Evolutionary conservation across 1,140 invertebrate genomes (phyloP).

Genomic region (Hypothenemus hampei): DNA sequence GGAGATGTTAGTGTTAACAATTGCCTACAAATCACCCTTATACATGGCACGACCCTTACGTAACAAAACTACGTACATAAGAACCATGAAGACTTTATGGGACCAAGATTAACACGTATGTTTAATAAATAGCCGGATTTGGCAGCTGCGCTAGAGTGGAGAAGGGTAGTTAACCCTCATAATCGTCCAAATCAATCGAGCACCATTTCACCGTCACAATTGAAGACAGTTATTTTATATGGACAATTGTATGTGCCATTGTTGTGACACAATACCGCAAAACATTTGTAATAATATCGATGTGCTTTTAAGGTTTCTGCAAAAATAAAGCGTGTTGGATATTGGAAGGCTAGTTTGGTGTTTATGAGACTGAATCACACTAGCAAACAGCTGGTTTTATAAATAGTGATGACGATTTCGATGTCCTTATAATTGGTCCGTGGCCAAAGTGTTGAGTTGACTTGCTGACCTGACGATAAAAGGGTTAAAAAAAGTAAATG

Average conservation of each 20-base stretch:
- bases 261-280: constrained; percentile 37
- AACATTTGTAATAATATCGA: constrained; percentile 40
- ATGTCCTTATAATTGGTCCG: too few relatives aligned
- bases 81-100: constrained; percentile 28
- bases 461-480: too few relatives aligned
- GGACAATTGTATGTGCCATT: constrained; percentile 23
- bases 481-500: too few relatives aligned
- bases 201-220: not conserved
- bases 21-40: constrained; percentile 35
- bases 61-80: constrained; percentile 26
- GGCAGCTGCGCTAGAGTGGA: constrained; percentile 36
- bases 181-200: constrained; percentile 10
- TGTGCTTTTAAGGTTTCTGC: constrained; percentile 38
- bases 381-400: too few relatives aligned
- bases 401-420: too few relatives aligned
- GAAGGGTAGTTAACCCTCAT: constrained; percentile 34
- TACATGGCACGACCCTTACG: constrained; percentile 19
- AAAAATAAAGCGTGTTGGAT: constrained; percentile 27
- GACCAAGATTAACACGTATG: constrained; percentile 42
- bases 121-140: constrained; percentile 44
- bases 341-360: constrained; percentile 24
- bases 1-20: constrained; percentile 36
- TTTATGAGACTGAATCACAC: constrained; percentile 19
- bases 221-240: not conserved
- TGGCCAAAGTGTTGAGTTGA: too few relatives aligned